These are phyloP conservation scores for Globodera rostochiensis DNA, from an alignment of 1,140 invertebrate genomes.

Conservation along the genomic window DNA sequence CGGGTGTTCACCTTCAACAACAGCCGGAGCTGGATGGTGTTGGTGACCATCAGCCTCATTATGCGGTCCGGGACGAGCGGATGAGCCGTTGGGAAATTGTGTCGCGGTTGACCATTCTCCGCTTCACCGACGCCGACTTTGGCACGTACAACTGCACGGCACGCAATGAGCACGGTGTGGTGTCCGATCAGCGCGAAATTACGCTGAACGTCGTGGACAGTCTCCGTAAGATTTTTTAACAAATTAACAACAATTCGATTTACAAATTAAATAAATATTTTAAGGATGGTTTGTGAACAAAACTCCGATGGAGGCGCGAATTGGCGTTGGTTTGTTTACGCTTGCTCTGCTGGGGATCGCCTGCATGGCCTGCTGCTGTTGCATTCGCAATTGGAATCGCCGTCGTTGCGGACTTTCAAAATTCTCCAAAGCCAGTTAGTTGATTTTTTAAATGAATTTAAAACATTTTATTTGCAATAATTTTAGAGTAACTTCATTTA, in stretches of 20 bases:
- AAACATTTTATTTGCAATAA: background rate
- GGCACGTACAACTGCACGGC: slow-evolving; percentile 32
- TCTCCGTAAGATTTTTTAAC: slow-evolving; percentile 9
- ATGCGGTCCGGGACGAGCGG: slow-evolving; percentile 11
- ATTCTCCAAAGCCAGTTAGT: slow-evolving; percentile 14
- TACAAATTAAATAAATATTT: background rate
- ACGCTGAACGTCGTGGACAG: slow-evolving; percentile 12
- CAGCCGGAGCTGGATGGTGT: background rate
- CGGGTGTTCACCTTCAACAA: background rate
- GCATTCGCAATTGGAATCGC: background rate
- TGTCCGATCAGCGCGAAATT: slow-evolving; percentile 18
- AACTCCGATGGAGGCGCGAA: background rate
- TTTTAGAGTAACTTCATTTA: too few species aligned
- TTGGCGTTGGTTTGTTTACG: background rate
- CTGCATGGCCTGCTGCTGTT: slow-evolving; percentile 11
- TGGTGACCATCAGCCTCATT: slow-evolving; percentile 9
- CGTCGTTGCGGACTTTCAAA: slow-evolving; percentile 14
- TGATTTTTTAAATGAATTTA: background rate
- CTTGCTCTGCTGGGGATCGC: background rate
- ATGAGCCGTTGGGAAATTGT: background rate
- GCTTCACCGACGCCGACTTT: slow-evolving; percentile 12
- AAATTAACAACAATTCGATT: too few species aligned
- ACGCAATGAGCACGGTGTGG: slow-evolving; percentile 28
- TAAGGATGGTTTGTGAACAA: background rate
- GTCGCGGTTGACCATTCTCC: slow-evolving; percentile 3